Evolutionary conservation across 2,888 invertebrate species (phyloP), one percentile per base, ranked within the genome.

Genomic region (Drosophila macrothrix): DNA sequence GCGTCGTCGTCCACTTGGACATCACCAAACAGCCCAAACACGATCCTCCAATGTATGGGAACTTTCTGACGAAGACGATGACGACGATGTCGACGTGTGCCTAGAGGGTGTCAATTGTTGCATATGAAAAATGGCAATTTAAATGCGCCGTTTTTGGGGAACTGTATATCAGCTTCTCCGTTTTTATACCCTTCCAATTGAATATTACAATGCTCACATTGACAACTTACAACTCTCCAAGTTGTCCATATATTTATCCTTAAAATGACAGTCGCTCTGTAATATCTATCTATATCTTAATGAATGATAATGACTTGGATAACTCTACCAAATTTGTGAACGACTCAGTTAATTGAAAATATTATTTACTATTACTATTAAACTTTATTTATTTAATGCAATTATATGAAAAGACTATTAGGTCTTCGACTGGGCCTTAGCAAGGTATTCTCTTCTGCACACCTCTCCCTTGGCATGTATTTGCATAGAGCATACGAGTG

Each of bases 51-150:
- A 59, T 74, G 82, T 86, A 82, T 88, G 88, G 90, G 88, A 88
- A 88, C 73, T 78, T 82, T 85, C 83, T 73, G 80, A 64, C 58
- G 58, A 67, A 65, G 68, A 54, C 55, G 63, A 67, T 64, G 68
- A 74, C 75, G 70, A 63, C 53, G 69, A 71, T 64, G 83, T 68
- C 70, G 84, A 90, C 88, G 83, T 89, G 86, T 91, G 83, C 90
- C 91, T 91, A 84, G 90, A 90, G 91, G 91, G 91, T 91, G 91
- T 91, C 92, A 91, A 91, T 91, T 91, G 91, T 83, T 90, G 86
- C 90, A 88, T 90, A 90, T 88, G 88, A 66, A 86, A 82, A 76
- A 76, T 75, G 76, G 81, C 70, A 83, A 88, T 90, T 86, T 84
- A 78, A 83, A 82, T 83, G 78, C 78, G 70, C 82, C 75, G 62